phyloP scores from a whole-genome alignment of 1,140 invertebrate species.

The Cydia amplana region DNA sequence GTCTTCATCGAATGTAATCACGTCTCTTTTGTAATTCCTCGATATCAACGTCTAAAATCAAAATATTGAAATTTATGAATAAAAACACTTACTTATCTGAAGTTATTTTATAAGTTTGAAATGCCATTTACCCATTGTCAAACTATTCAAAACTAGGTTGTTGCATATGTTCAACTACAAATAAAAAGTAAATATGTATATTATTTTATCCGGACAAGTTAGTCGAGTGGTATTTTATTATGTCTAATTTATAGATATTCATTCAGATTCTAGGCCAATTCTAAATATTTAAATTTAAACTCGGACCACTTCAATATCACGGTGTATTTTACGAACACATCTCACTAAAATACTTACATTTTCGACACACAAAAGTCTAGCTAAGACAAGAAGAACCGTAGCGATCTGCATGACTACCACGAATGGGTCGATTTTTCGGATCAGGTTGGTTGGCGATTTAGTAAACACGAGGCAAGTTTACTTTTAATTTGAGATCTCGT shows the following conservation, averaged over 20 bases:
- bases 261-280: too few species aligned
- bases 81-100: too few species aligned
- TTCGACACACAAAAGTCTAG: constrained; percentile 46
- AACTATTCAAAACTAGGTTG: too few species aligned
- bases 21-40: constrained; percentile 1
- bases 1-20: not conserved
- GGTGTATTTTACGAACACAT: constrained; percentile 29
- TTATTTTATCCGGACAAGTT: too few species aligned
- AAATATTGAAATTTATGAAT: not conserved
- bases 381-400: constrained; percentile 45
- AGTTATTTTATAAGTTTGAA: too few species aligned
- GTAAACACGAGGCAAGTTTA: constrained; percentile 52
- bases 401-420: constrained; percentile 49
- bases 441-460: constrained; percentile 29
- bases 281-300: too few species aligned
- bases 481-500: constrained; percentile 52
- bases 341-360: constrained; percentile 44
- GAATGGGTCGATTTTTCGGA: constrained; percentile 39
- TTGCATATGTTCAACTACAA: too few species aligned
- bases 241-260: too few species aligned
- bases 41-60: constrained; percentile 53
- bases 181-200: too few species aligned
- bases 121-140: too few species aligned
- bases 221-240: too few species aligned
- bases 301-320: constrained; percentile 24